Percentiles rank a stretch among this genome's conserved stretches.
Conservation (phyloP, 1,140 invertebrate species). For the Pogonomyrmex californicus region DNA sequence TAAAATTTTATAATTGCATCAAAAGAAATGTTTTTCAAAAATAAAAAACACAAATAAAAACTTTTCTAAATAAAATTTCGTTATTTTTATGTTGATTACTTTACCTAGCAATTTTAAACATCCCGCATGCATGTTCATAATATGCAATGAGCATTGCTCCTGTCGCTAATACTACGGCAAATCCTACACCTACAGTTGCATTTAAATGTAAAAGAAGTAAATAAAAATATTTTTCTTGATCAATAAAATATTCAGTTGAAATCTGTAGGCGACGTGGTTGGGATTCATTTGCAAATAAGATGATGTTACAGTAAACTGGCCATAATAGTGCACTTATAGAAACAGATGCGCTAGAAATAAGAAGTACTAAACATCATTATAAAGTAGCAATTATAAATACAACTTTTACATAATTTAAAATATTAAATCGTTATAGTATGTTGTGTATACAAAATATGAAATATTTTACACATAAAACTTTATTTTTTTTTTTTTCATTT, state of each 20-base stretch:
- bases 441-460: no score
- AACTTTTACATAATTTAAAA: background rate
- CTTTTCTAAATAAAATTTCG: background rate
- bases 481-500: no score
- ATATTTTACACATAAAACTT: no score
- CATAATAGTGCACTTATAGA: background rate
- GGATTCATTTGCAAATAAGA: background rate
- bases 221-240: background rate
- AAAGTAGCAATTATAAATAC: background rate
- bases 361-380: background rate
- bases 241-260: background rate
- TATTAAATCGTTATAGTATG: background rate
- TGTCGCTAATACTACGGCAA: background rate
- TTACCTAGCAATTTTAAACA: constrained; percentile 38
- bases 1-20: background rate
- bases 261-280: background rate
- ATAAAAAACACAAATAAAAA: background rate
- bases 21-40: no score
- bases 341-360: background rate
- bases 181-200: background rate
- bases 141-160: background rate
- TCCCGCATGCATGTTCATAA: background rate
- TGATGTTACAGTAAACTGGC: background rate
- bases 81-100: background rate
- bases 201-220: background rate